These are phyloP conservation scores for Vimba vimba DNA, from an alignment of 2,113 vertebrate species.

Conservation along the genomic window DNA sequence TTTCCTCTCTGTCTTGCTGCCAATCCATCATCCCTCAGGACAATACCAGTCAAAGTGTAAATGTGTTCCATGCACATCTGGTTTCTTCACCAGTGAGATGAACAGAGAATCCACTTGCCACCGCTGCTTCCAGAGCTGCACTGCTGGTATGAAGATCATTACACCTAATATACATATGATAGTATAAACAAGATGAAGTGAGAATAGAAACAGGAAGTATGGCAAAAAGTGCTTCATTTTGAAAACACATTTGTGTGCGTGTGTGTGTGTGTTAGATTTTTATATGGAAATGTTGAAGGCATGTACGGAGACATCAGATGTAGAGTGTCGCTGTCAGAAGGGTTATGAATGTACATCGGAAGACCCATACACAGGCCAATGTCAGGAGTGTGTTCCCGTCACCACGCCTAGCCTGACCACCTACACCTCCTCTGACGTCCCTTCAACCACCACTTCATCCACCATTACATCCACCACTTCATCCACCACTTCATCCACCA, in stretches of 20 bases:
- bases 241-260: conserved; percentile 17
- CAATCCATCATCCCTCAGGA: conserved; percentile 28
- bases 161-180: not conserved
- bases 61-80: conserved; percentile 55
- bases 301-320: conserved; percentile 37
- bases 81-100: conserved; percentile 25
- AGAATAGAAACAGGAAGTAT: conserved; percentile 34
- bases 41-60: not conserved
- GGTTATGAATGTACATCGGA: not conserved
- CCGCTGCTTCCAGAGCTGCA: conserved; percentile 68
- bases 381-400: not conserved
- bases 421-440: not conserved
- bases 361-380: not conserved
- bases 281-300: conserved; percentile 35
- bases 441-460: not conserved
- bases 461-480: not conserved
- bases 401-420: not conserved
- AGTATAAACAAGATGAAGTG: not conserved
- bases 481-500: not conserved
- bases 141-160: conserved; percentile 55
- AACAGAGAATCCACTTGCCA: conserved; percentile 64
- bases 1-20: not conserved
- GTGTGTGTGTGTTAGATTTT: conserved; percentile 25
- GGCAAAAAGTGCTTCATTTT: conserved; percentile 23
- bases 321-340: conserved; percentile 43